Conservation (phyloP, 1,140 invertebrate species). For the Calephelis nemesis region DNA sequence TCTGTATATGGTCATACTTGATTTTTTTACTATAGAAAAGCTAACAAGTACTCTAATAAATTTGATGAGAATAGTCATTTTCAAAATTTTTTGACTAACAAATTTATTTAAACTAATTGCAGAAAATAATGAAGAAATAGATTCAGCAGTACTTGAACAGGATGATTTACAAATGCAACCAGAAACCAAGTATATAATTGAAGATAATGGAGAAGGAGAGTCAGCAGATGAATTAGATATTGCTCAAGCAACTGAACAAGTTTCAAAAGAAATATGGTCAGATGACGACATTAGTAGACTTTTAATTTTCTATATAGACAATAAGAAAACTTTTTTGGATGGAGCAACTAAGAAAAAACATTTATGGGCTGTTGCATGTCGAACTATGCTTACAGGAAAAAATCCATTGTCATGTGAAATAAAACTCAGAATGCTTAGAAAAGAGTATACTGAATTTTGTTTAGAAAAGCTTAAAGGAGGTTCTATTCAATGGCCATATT, state of each 20-base stretch:
- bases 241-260: slow-evolving; percentile 30
- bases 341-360: slow-evolving; percentile 52
- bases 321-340: slow-evolving; percentile 56
- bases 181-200: slow-evolving; percentile 42
- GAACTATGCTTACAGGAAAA: slow-evolving; percentile 58
- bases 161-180: slow-evolving; percentile 32
- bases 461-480: slow-evolving; percentile 41
- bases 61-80: too few species aligned
- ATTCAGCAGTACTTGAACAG: slow-evolving; percentile 27
- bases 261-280: slow-evolving; percentile 48
- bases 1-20: too few species aligned
- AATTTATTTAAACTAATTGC: background rate
- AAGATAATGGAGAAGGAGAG: slow-evolving; percentile 45
- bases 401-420: slow-evolving; percentile 50
- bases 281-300: slow-evolving; percentile 57
- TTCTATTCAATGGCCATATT: slow-evolving; percentile 42
- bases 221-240: slow-evolving; percentile 37
- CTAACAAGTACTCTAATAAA: too few species aligned
- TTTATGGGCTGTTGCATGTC: slow-evolving; percentile 64
- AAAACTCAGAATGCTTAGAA: slow-evolving; percentile 50
- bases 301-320: slow-evolving; percentile 64
- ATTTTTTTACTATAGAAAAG: too few species aligned
- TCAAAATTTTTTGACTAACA: background rate
- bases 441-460: slow-evolving; percentile 45
- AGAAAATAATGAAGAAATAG: slow-evolving; percentile 30